These are phyloP conservation scores for Polypedilum pembai DNA, from an alignment of 1,140 invertebrate genomes.

Conservation along the genomic window DNA sequence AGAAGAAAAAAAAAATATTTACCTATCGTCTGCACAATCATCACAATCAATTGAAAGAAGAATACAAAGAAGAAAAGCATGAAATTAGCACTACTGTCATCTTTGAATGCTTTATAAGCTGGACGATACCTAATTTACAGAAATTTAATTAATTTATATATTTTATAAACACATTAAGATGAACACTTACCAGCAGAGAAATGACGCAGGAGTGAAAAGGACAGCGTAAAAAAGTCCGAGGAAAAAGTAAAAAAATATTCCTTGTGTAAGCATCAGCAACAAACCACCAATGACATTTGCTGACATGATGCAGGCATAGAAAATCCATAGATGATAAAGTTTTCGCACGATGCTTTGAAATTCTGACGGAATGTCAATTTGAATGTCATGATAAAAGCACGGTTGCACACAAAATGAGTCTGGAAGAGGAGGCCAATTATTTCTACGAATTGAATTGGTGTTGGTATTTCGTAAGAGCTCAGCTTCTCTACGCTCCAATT, in stretches of 20 bases:
- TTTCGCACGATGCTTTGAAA: constrained; percentile 93
- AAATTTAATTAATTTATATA: constrained; percentile 23
- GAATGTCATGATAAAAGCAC: constrained; percentile 99
- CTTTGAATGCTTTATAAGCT: constrained; percentile 67
- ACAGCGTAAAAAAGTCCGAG: constrained; percentile 83
- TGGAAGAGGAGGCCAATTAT: constrained; percentile 98
- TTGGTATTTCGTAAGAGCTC: constrained; percentile 62
- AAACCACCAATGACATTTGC: constrained; percentile 81
- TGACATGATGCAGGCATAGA: constrained; percentile 77
- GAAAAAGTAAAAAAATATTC: constrained; percentile 72
- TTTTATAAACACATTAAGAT: constrained; percentile 65
- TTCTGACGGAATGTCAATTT: constrained; percentile 96
- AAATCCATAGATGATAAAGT: constrained; percentile 95
- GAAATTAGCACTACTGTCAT: constrained; percentile 98
- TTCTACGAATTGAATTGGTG: constrained; percentile 64
- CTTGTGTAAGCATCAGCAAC: constrained; percentile 55
- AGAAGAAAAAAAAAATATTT: neutral
- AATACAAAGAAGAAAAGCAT: constrained; percentile 99
- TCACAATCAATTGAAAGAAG: constrained; percentile 93
- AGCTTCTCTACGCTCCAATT: constrained; percentile 80
- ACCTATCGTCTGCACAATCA: constrained; percentile 80
- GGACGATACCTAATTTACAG: constrained; percentile 49
- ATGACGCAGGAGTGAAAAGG: constrained; percentile 93
- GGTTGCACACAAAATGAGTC: constrained; percentile 86
- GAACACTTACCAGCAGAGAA: constrained; percentile 84